Percentiles rank a stretch among this genome's conserved stretches.
phyloP scores from a whole-genome alignment of 2,888 invertebrate species.

The Pachydiplax longipennis region DNA sequence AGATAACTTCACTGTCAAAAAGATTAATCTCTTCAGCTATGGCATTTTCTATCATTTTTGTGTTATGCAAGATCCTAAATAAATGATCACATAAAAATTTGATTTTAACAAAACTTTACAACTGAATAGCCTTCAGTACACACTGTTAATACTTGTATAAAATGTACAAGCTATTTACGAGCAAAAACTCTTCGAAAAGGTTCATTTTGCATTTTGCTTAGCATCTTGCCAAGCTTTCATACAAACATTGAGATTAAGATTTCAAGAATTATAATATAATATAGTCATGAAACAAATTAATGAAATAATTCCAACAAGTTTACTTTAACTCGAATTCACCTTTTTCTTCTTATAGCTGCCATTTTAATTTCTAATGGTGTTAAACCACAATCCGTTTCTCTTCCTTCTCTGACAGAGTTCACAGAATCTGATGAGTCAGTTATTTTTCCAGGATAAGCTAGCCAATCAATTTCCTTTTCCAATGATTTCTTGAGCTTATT shows the following conservation, averaged over 20 bases:
- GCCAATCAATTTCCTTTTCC: background rate
- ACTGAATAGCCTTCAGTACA: too few species aligned
- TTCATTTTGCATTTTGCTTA: too few species aligned
- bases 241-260: too few species aligned
- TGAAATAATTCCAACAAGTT: constrained; percentile 49
- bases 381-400: background rate
- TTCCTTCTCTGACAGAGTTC: background rate
- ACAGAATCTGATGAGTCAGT: background rate
- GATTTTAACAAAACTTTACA: background rate
- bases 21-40: constrained; percentile 67
- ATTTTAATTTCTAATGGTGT: constrained; percentile 67
- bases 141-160: too few species aligned
- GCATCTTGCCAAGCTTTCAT: too few species aligned
- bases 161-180: too few species aligned
- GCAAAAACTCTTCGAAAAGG: too few species aligned
- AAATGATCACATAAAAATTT: background rate
- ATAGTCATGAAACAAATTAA: background rate
- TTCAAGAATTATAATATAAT: too few species aligned
- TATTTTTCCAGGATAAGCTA: background rate
- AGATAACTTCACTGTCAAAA: constrained; percentile 71
- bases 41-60: constrained; percentile 68
- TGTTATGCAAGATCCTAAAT: constrained; percentile 58
- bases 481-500: constrained; percentile 21
- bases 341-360: constrained; percentile 63
- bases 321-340: constrained; percentile 56